Conservation (phyloP, 2,797 vertebrate species). For the Manis javanica region DNA sequence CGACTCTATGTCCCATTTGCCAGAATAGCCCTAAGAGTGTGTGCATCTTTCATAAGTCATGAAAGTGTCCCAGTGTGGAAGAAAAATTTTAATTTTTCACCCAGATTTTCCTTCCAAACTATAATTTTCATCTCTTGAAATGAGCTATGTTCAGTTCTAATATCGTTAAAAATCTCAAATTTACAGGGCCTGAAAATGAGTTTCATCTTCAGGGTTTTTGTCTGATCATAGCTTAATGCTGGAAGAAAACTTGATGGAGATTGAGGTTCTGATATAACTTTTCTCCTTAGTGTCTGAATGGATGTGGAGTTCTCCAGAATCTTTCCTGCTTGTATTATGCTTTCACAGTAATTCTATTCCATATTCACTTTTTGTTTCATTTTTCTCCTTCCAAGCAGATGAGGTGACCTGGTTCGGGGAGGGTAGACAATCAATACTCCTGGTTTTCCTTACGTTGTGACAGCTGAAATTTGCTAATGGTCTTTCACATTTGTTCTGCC, state of each 20-base stretch:
- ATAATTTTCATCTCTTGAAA: neutral
- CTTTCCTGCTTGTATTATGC: neutral
- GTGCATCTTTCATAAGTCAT: neutral
- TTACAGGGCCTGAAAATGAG: neutral
- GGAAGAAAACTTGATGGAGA: neutral
- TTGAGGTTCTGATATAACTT: neutral
- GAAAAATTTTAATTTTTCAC: neutral
- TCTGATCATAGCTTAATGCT: neutral
- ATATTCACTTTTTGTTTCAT: neutral
- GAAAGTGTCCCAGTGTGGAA: neutral
- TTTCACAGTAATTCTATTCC: neutral
- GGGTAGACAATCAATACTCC: neutral
- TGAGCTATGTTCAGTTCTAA: neutral
- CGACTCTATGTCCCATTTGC: neutral
- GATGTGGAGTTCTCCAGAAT: neutral
- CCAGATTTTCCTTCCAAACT: neutral
- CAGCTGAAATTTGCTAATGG: neutral
- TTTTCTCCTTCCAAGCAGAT: neutral
- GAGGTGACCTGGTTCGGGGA: neutral
- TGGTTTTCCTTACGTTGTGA: neutral
- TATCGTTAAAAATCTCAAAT: neutral
- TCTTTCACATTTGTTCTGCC: neutral
- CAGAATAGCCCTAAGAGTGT: neutral
- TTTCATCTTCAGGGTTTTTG: neutral
- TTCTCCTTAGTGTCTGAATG: neutral